phyloP scores from a whole-genome alignment of 2,113 vertebrate species.

The Alethe castanea region DNA sequence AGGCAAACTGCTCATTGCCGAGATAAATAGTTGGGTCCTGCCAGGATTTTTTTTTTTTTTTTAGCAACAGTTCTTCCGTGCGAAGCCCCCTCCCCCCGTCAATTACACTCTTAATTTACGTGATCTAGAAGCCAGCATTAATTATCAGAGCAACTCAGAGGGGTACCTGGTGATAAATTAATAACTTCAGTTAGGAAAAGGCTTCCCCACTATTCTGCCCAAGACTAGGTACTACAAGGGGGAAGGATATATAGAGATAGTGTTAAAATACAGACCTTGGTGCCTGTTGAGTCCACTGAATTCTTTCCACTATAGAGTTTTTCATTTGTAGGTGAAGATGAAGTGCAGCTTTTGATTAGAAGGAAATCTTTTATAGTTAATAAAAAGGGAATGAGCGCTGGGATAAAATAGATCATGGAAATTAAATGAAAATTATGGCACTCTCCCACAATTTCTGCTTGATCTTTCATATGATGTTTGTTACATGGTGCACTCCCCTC shows the following conservation, averaged over 20 bases:
- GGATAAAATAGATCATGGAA: slow-evolving; percentile 58
- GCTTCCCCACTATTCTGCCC: slow-evolving; percentile 26
- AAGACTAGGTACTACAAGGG: background rate
- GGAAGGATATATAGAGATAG: background rate
- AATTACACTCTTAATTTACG: slow-evolving; percentile 71
- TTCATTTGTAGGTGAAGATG: slow-evolving; percentile 52
- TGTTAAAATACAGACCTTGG: background rate
- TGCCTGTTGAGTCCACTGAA: slow-evolving; percentile 62
- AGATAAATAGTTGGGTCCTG: slow-evolving; percentile 61
- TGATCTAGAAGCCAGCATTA: slow-evolving; percentile 62
- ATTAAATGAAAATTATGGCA: slow-evolving; percentile 62
- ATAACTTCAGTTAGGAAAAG: slow-evolving; percentile 56
- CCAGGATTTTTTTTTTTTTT: slow-evolving; percentile 33
- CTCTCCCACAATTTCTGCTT: slow-evolving; percentile 43
- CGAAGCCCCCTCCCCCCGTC: background rate
- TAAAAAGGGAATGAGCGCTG: slow-evolving; percentile 9
- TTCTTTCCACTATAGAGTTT: slow-evolving; percentile 42
- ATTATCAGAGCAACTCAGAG: slow-evolving; percentile 67
- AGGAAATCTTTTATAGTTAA: slow-evolving; percentile 56
- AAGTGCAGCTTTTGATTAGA: slow-evolving; percentile 66
- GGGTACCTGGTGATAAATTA: slow-evolving; percentile 66
- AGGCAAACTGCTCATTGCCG: slow-evolving; percentile 29
- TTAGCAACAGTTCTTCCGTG: slow-evolving; percentile 42
- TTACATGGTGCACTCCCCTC: background rate
- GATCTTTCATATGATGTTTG: slow-evolving; percentile 39